phyloP scores from a whole-genome alignment of 2,888 invertebrate genomes.

The Drosophila leonis region DNA sequence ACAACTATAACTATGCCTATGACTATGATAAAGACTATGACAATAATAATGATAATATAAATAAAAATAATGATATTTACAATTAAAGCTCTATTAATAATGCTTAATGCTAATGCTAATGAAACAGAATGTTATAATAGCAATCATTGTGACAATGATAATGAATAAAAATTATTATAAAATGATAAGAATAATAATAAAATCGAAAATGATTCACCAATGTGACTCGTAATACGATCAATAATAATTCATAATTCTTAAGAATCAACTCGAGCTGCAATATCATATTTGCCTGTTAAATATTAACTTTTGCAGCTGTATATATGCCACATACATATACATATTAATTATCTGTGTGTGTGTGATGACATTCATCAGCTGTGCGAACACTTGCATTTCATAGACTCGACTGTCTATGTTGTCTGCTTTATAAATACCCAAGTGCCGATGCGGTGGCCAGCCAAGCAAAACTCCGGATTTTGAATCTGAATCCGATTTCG shows the following conservation, averaged over 20 bases:
- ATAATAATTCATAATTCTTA: neutral
- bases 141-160: neutral
- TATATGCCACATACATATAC: neutral
- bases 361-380: slow-evolving; percentile 7
- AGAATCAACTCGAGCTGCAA: neutral
- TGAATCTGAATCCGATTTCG: slow-evolving; percentile 18
- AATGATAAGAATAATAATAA: neutral
- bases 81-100: neutral
- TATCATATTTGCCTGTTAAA: neutral
- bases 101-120: neutral
- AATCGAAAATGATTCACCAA: no score
- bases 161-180: neutral
- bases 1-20: neutral
- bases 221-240: neutral
- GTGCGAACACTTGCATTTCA: slow-evolving; percentile 9
- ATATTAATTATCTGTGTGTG: neutral
- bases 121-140: neutral
- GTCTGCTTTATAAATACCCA: slow-evolving; percentile 17
- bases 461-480: slow-evolving; percentile 34
- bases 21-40: neutral
- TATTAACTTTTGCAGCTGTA: neutral
- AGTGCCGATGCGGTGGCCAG: slow-evolving; percentile 25
- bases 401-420: slow-evolving; percentile 5
- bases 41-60: neutral
- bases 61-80: neutral